These are phyloP conservation scores for Aspidiotus rigidus DNA, from an alignment of 2,888 invertebrate genomes.

Conservation along the genomic window DNA sequence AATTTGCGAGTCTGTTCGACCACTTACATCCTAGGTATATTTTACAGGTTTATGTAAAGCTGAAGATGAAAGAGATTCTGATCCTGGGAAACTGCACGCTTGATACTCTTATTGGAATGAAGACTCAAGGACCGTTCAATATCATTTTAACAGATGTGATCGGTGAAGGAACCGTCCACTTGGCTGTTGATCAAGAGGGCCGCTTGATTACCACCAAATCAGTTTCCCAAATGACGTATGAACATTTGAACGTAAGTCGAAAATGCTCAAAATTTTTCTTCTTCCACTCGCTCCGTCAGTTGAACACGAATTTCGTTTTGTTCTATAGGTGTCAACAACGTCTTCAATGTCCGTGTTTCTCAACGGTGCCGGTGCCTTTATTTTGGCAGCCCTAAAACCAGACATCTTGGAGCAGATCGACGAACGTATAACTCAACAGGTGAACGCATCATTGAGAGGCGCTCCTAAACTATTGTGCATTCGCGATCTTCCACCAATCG, in stretches of 20 bases:
- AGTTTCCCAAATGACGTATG: conserved; percentile 40
- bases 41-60: conserved; percentile 58
- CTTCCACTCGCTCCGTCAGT: no score
- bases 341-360: conserved; percentile 46
- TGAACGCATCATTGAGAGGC: conserved; percentile 63
- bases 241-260: neutral
- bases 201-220: conserved; percentile 67
- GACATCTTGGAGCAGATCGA: conserved; percentile 70
- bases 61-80: conserved; percentile 60
- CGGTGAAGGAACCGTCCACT: conserved; percentile 57
- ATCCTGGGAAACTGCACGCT: conserved; percentile 68
- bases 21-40: no score
- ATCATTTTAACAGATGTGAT: conserved; percentile 63
- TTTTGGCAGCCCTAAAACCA: conserved; percentile 80
- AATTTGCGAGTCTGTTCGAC: no score
- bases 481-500: conserved; percentile 56
- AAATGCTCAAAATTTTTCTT: no score
- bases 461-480: conserved; percentile 58
- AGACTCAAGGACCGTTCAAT: conserved; percentile 64
- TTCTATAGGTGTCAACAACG: neutral
- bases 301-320: neutral
- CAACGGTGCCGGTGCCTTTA: conserved; percentile 67
- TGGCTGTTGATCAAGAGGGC: conserved; percentile 65
- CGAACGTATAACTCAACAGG: conserved; percentile 58
- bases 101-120: conserved; percentile 56